Evolutionary conservation across 2,113 vertebrate genomes (phyloP), one percentile per base, ranked within the genome.

Genomic region (Zosterops japonicus): DNA sequence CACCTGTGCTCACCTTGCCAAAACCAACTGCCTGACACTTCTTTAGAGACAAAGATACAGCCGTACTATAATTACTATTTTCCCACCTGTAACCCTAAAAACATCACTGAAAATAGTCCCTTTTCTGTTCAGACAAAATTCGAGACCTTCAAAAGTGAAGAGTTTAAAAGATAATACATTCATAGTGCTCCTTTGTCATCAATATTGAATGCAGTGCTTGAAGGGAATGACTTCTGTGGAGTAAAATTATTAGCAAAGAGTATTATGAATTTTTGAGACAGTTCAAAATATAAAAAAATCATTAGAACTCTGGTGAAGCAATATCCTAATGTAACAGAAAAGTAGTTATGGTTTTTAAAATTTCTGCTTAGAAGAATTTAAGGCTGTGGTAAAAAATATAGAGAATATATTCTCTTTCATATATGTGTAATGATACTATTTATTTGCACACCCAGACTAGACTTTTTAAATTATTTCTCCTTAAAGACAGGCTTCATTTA

Each of bases 351-450:
- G 21, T 76, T 36, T 60, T 79, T 71, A 22, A 85, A 85, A 90
- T 85, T 50, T 59, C 23, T 50, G 12, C 67, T 79, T 59, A 39
- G 55, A 79, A 63, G 28, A 50, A 71, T 27, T 82, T 82, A 70
- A 55, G 39, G 25, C 33, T 75, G 13, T 25, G 25, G 5, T 42
- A 50, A 81, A 91, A 85, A 69, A 60, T 10, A 46, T 0, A 59
- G 8, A 77, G 16, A 69, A 27, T 61, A 39, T 28, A 12, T 89
- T 84, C 22, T 78, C n/a, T 81, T 87, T 55, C 46, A 39, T 14
- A 33, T 0, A 0, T 14, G 10, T 5, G 1, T 19, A 64, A 49
- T 33, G 35, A 82, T 53, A 24, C 23, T 36, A 46, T 1, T 46
- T 23, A 52, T 94, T 75, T 63, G 11, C 33, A 75, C 11, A 41